Percentiles rank a stretch among this genome's conserved stretches.
These are phyloP conservation scores for Coranthus polyacanthus DNA, from an alignment of 2,797 vertebrate genomes.

Conservation along the genomic window DNA sequence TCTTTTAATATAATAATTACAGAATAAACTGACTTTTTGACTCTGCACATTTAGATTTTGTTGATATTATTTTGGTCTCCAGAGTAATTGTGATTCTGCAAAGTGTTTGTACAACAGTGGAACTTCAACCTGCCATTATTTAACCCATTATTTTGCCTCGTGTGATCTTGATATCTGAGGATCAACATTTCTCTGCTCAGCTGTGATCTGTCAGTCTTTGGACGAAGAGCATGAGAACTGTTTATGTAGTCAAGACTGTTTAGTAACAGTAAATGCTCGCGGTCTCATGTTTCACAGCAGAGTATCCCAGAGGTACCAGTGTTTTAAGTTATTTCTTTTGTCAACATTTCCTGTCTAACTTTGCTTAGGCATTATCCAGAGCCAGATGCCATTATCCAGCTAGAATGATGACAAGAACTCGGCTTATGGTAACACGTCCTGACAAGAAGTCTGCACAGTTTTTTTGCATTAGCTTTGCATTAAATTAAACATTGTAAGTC, in stretches of 20 bases:
- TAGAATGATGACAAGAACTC: neutral
- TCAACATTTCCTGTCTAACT: slow-evolving; percentile 1
- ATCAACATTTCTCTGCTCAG: slow-evolving; percentile 4
- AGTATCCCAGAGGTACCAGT: slow-evolving; percentile 24
- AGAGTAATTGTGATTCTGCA: slow-evolving; percentile 2
- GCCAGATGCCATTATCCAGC: slow-evolving; percentile 4
- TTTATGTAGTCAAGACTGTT: slow-evolving; percentile 39
- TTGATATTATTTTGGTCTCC: neutral
- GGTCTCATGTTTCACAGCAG: slow-evolving; percentile 27
- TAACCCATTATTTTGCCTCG: slow-evolving; percentile 23
- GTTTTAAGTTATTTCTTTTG: slow-evolving; percentile 11
- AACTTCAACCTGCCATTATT: slow-evolving; percentile 24
- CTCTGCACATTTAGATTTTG: neutral
- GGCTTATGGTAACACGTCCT: neutral
- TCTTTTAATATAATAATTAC: slow-evolving; percentile 2
- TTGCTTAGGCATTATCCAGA: neutral
- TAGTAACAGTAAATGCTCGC: slow-evolving; percentile 15
- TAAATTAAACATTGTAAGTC: too few relatives aligned
- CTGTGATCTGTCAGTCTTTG: slow-evolving; percentile 22
- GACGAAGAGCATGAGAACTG: slow-evolving; percentile 51
- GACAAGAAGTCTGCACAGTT: neutral
- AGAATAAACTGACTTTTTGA: slow-evolving; percentile 4
- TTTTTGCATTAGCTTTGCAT: too few relatives aligned
- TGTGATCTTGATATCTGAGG: neutral
- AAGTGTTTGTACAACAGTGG: slow-evolving; percentile 31